Evolutionary conservation across 1,140 invertebrate species (phyloP).

Genomic region (Pseudoatta argentina): DNA sequence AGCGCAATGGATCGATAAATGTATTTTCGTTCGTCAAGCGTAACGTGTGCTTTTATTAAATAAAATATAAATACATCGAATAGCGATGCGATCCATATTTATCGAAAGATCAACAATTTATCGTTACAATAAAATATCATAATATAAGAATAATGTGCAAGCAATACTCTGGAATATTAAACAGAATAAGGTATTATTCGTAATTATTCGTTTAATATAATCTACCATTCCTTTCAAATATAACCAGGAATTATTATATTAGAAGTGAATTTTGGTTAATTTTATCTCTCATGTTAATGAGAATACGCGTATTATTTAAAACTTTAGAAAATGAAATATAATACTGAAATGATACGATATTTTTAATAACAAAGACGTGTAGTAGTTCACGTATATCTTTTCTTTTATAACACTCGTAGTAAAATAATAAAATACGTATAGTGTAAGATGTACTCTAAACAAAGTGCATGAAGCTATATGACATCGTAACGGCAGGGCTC

Average conservation of each 20-base stretch:
- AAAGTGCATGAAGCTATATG: slow-evolving; percentile 58
- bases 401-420: slow-evolving; percentile 48
- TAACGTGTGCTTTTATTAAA: slow-evolving; percentile 18
- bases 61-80: slow-evolving; percentile 30
- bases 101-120: slow-evolving; percentile 16
- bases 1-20: slow-evolving; percentile 29
- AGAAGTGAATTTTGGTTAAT: neutral
- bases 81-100: slow-evolving; percentile 19
- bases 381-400: neutral
- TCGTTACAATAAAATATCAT: slow-evolving; percentile 1
- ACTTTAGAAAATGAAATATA: neutral
- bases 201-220: slow-evolving; percentile 18
- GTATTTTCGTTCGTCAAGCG: slow-evolving; percentile 48
- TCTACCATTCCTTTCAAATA: neutral
- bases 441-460: slow-evolving; percentile 42
- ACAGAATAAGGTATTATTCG: neutral
- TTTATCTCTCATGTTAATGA: neutral
- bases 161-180: neutral
- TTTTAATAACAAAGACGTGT: slow-evolving; percentile 4
- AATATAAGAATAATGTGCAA: slow-evolving; percentile 12
- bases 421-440: slow-evolving; percentile 22
- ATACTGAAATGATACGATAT: neutral
- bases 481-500: slow-evolving; percentile 21
- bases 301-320: neutral
- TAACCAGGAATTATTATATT: neutral